Evolutionary conservation across 2,113 vertebrate species (phyloP).

Genomic region (Amazona guildingii): DNA sequence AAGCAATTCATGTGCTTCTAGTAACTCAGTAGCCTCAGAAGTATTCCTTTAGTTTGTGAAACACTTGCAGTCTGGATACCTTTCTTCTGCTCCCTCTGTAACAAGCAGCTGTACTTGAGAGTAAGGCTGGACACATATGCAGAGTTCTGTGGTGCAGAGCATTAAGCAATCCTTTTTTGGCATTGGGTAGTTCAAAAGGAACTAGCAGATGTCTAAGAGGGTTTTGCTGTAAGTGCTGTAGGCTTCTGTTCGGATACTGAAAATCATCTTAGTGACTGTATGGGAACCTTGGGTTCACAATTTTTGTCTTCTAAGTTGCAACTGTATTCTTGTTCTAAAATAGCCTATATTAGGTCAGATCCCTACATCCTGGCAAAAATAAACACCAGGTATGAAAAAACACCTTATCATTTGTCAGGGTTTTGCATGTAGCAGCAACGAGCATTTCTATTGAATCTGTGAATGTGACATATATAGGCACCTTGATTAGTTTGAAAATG

Average conservation of each 20-base stretch:
- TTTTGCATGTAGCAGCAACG: background rate
- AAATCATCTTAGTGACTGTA: background rate
- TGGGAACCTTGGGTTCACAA: background rate
- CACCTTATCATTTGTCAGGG: background rate
- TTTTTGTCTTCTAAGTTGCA: background rate
- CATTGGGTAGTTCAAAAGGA: background rate
- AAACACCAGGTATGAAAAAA: background rate
- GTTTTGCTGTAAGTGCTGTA: background rate
- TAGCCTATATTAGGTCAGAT: background rate
- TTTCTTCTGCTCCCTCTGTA: background rate
- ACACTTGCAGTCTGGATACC: fast-evolving
- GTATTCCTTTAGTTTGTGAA: background rate
- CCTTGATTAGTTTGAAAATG: background rate
- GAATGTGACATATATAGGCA: background rate
- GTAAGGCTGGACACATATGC: background rate
- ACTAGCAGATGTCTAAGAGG: background rate
- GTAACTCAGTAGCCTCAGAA: background rate
- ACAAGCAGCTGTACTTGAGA: background rate
- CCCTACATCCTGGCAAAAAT: background rate
- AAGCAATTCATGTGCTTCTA: background rate
- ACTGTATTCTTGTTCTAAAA: background rate
- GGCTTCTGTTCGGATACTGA: background rate
- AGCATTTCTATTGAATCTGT: background rate
- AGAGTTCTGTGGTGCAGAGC: background rate
- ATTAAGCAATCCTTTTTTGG: background rate